Conservation (phyloP, 1,140 invertebrate genomes). For the Euwallacea fornicatus region DNA sequence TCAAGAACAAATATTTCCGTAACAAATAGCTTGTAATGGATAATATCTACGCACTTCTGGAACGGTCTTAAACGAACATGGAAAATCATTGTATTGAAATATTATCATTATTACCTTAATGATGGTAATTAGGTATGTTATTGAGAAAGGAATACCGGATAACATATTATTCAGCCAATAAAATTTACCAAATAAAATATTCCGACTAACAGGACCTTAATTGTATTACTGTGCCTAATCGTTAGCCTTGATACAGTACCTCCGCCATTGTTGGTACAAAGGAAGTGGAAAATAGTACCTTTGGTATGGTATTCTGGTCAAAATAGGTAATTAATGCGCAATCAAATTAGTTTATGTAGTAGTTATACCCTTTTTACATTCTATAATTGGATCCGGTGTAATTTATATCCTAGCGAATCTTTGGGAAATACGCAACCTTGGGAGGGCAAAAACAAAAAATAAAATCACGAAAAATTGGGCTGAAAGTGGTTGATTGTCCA, state of each 20-base stretch:
- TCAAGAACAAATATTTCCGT: no score
- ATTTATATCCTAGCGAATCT: background rate
- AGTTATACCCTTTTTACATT: background rate
- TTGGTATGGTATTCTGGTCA: constrained; percentile 10
- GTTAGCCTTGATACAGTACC: constrained; percentile 11
- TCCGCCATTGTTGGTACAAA: constrained; percentile 12
- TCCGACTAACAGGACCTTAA: constrained; percentile 8
- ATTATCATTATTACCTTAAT: no score
- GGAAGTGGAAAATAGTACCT: constrained; percentile 20
- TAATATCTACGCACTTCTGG: no score
- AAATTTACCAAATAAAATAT: constrained; percentile 11
- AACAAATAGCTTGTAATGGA: no score
- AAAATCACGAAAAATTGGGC: no score
- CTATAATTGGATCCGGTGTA: background rate
- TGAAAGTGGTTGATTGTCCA: no score
- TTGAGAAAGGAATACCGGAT: background rate
- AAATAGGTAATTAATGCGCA: constrained; percentile 13
- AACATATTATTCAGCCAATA: constrained; percentile 1
- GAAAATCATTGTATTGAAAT: no score
- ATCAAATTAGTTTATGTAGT: constrained; percentile 10
- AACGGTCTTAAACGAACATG: no score
- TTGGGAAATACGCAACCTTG: background rate
- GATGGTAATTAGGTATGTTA: no score
- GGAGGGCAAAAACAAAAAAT: no score
- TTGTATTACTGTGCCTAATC: constrained; percentile 15